A percentile compares a stretch with the other conserved stretches of the same genome.
phyloP scores from a whole-genome alignment of 2,797 vertebrate genomes.

The Pseudochirops cupreus region DNA sequence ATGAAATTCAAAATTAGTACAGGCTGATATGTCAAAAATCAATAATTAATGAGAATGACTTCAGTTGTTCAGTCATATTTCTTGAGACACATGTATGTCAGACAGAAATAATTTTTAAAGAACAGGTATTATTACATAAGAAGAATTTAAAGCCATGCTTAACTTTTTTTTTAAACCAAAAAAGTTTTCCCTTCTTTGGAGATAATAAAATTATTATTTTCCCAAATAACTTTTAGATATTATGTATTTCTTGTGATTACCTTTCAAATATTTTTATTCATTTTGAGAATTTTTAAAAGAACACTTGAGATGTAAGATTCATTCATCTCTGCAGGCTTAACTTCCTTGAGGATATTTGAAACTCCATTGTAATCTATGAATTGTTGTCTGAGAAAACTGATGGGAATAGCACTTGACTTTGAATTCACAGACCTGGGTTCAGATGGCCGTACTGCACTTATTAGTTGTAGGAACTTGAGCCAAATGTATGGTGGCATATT shows the following conservation, averaged over 20 bases:
- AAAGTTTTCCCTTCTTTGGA: neutral
- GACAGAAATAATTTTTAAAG: neutral
- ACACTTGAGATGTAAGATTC: neutral
- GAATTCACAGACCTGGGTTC: neutral
- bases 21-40: slow-evolving; percentile 31
- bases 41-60: neutral
- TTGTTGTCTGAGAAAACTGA: neutral
- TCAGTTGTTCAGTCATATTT: neutral
- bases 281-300: neutral
- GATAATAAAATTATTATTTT: neutral
- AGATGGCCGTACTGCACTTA: neutral
- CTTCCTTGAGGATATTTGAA: neutral
- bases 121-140: neutral
- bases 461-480: neutral
- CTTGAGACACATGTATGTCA: neutral
- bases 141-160: neutral
- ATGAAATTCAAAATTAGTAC: neutral
- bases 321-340: neutral
- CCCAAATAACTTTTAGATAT: neutral
- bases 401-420: neutral
- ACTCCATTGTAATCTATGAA: neutral
- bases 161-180: neutral
- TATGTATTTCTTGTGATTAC: neutral
- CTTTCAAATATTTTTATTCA: neutral
- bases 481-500: neutral